Evolutionary conservation across 2,797 vertebrate species (phyloP).

Genomic region (Cygnus olor): DNA sequence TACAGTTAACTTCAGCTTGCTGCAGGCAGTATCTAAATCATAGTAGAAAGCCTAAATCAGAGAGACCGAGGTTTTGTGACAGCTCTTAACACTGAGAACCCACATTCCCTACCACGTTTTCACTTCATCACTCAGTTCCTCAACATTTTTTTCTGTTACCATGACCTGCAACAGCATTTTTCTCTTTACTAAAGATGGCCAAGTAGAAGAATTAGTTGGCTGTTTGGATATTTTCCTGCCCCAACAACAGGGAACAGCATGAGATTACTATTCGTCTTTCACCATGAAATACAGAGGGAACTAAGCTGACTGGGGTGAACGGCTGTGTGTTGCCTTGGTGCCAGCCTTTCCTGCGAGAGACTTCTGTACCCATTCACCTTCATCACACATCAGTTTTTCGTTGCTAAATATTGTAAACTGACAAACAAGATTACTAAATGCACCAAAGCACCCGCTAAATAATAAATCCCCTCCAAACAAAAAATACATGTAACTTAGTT

Average conservation of each 20-base stretch:
- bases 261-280: neutral
- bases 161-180: neutral
- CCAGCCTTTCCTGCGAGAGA: neutral
- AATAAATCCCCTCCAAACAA: neutral
- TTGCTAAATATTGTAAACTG: constrained; percentile 8
- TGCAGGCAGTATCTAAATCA: neutral
- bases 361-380: constrained; percentile 6
- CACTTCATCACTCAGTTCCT: neutral
- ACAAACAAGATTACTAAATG: neutral
- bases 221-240: neutral
- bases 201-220: neutral
- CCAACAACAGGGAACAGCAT: constrained; percentile 13
- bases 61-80: neutral
- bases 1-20: neutral
- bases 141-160: neutral
- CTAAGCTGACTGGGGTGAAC: neutral
- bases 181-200: neutral
- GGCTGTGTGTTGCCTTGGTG: neutral
- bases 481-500: neutral
- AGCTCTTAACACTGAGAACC: neutral
- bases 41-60: neutral
- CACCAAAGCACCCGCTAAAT: constrained; percentile 1
- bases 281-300: neutral
- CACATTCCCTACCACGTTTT: neutral
- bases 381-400: neutral